A percentile compares a stretch with the other conserved stretches of the same genome.
These are phyloP conservation scores for Opisthograptis luteolata DNA, from an alignment of 2,888 invertebrate species.

Conservation along the genomic window DNA sequence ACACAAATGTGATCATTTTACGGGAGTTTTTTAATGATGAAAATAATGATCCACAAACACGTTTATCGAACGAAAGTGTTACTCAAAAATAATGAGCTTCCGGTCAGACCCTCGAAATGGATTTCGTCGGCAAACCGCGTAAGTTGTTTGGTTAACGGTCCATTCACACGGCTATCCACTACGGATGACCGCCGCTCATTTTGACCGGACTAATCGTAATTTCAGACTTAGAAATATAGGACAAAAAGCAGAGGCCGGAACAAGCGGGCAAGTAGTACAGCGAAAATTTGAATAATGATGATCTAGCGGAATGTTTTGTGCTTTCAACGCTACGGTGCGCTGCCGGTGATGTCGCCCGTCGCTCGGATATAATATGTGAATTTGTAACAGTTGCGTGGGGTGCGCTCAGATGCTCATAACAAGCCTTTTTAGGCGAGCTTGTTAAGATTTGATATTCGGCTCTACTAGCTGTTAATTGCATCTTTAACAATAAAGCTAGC, in stretches of 20 bases:
- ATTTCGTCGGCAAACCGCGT: slow-evolving; percentile 55
- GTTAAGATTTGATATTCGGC: slow-evolving; percentile 26
- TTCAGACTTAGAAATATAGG: slow-evolving; percentile 80
- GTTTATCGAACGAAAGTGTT: slow-evolving; percentile 26
- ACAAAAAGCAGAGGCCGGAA: slow-evolving; percentile 80
- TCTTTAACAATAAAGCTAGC: slow-evolving; percentile 15
- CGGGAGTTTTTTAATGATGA: slow-evolving; percentile 12
- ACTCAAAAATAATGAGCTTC: slow-evolving; percentile 36
- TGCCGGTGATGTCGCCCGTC: slow-evolving; percentile 46
- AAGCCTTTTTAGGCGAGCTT: slow-evolving; percentile 31
- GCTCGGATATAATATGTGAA: slow-evolving; percentile 47
- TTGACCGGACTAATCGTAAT: slow-evolving; percentile 80
- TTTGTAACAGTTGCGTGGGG: slow-evolving; percentile 50
- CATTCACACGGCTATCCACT: slow-evolving; percentile 79
- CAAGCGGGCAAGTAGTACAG: slow-evolving; percentile 81
- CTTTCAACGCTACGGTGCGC: slow-evolving; percentile 70
- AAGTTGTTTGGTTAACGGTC: slow-evolving; percentile 73
- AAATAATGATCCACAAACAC: slow-evolving; percentile 21
- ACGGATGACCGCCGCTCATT: slow-evolving; percentile 79
- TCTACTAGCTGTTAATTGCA: slow-evolving; percentile 34
- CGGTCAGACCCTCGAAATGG: slow-evolving; percentile 37
- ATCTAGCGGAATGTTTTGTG: slow-evolving; percentile 78
- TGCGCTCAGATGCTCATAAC: slow-evolving; percentile 24
- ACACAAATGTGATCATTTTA: slow-evolving; percentile 13
- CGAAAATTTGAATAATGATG: slow-evolving; percentile 83